phyloP scores from a whole-genome alignment of 2,113 vertebrate genomes.

The Laticauda colubrina region DNA sequence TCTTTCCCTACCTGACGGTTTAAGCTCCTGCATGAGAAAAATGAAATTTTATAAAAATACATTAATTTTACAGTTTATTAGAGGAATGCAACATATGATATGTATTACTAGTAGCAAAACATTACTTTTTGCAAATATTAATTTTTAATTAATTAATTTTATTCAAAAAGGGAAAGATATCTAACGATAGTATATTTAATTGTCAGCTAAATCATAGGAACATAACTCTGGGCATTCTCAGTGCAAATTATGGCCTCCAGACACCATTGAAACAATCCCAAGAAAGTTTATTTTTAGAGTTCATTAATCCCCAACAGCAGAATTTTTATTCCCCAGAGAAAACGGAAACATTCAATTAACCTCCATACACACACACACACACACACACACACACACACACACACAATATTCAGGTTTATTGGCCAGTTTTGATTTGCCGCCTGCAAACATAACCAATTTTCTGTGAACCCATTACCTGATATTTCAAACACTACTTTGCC shows the following conservation, averaged over 20 bases:
- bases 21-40: neutral
- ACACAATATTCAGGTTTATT: neutral
- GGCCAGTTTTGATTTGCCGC: neutral
- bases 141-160: neutral
- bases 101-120: neutral
- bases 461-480: neutral
- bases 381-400: no score
- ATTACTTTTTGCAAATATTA: neutral
- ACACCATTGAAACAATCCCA: neutral
- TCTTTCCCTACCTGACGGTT: neutral
- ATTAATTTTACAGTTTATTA: neutral
- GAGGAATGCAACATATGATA: neutral
- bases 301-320: neutral
- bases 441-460: neutral
- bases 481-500: neutral
- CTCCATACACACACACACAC: neutral
- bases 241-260: neutral
- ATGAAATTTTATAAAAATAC: neutral
- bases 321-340: neutral
- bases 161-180: neutral
- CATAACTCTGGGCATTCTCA: neutral
- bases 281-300: neutral
- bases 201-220: neutral
- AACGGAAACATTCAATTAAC: neutral
- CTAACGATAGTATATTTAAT: neutral